Evolutionary conservation across 2,113 vertebrate genomes (phyloP).

Genomic region (Seriola aureovittata): DNA sequence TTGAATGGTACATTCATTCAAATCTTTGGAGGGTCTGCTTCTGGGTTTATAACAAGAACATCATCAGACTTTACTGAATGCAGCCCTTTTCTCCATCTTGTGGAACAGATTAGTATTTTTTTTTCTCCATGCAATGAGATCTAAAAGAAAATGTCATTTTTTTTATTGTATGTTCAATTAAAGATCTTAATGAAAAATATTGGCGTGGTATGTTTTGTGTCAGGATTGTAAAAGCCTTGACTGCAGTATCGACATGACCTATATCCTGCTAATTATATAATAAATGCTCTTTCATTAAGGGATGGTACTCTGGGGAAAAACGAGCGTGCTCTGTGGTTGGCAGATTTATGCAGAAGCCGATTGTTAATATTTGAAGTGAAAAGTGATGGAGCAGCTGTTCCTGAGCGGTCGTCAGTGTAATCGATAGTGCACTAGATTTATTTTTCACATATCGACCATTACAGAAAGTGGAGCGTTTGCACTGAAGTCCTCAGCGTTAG

Average conservation of each 20-base stretch:
- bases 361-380: neutral
- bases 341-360: neutral
- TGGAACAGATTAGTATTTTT: slow-evolving; percentile 21
- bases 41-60: slow-evolving; percentile 1
- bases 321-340: neutral
- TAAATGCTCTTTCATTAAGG: slow-evolving; percentile 34
- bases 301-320: neutral
- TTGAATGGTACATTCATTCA: neutral
- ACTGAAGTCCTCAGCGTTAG: slow-evolving; percentile 32
- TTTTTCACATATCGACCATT: slow-evolving; percentile 33
- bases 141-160: slow-evolving; percentile 10
- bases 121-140: slow-evolving; percentile 18
- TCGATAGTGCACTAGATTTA: neutral
- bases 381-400: accelerated
- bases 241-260: slow-evolving; percentile 66
- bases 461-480: slow-evolving; percentile 13
- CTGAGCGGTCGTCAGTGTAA: neutral
- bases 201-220: slow-evolving; percentile 9
- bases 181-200: slow-evolving; percentile 64
- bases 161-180: slow-evolving; percentile 73
- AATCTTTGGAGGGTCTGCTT: neutral
- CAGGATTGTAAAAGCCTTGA: slow-evolving; percentile 2
- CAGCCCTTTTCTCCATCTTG: slow-evolving; percentile 26
- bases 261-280: slow-evolving; percentile 74
- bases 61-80: neutral